A percentile compares a stretch with the other conserved stretches of the same genome.
These are phyloP conservation scores for Anastatus disparis DNA, from an alignment of 1,140 invertebrate species.

Conservation along the genomic window DNA sequence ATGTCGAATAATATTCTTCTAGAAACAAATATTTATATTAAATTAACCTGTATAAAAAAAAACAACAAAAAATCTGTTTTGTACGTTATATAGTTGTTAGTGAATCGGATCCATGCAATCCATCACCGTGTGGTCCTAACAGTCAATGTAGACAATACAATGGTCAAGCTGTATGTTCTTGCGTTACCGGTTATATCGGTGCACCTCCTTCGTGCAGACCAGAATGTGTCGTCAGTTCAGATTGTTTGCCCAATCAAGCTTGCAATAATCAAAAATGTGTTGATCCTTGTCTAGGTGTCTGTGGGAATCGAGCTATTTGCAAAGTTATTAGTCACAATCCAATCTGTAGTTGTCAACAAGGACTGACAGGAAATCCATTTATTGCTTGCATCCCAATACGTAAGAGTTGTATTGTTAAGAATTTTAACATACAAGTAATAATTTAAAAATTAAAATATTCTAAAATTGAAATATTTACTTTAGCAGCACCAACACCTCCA, in stretches of 20 bases:
- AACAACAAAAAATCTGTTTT: background rate
- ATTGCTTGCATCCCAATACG: constrained; percentile 65
- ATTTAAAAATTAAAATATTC: background rate
- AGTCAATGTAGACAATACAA: constrained; percentile 70
- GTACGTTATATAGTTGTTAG: constrained; percentile 34
- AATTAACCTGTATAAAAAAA: background rate
- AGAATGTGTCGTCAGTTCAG: constrained; percentile 74
- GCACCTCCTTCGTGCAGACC: constrained; percentile 74
- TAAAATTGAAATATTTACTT: constrained; percentile 34
- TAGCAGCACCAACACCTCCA: constrained; percentile 42
- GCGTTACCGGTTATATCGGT: constrained; percentile 72
- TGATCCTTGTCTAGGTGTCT: constrained; percentile 75
- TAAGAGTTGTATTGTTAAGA: constrained; percentile 60
- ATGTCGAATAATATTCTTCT: background rate
- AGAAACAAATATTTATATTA: background rate
- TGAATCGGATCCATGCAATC: constrained; percentile 69
- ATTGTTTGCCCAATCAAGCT: constrained; percentile 71
- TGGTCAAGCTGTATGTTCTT: constrained; percentile 72
- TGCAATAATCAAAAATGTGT: constrained; percentile 76
- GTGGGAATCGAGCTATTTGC: constrained; percentile 71
- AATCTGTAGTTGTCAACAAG: constrained; percentile 61
- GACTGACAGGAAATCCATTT: constrained; percentile 66
- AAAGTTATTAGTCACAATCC: constrained; percentile 67
- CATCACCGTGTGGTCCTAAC: constrained; percentile 73
- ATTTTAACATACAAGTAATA: background rate